phyloP scores from a whole-genome alignment of 2,888 invertebrate species.

The Trissonchulus sp. region DNA sequence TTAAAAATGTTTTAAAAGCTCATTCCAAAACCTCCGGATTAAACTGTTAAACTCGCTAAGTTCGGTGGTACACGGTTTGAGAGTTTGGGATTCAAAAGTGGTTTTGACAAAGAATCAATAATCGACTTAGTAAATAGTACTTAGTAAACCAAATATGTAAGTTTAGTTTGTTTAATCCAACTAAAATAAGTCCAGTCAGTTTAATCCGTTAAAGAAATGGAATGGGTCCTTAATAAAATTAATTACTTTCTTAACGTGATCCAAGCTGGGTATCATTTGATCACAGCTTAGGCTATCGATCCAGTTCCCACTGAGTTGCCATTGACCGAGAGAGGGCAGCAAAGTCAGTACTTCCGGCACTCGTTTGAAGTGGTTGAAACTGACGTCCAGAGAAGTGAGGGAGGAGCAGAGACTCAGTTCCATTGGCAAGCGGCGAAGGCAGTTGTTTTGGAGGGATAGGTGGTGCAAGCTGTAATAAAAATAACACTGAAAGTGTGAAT shows the following conservation, averaged over 20 bases:
- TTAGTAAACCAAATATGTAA: too few species aligned
- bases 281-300: conserved; percentile 24
- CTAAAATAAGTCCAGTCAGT: too few species aligned
- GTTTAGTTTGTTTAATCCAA: too few species aligned
- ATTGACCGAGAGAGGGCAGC: conserved; percentile 31
- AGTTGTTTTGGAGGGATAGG: conserved; percentile 44
- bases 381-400: conserved; percentile 39
- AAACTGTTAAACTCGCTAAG: conserved; percentile 1
- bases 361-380: conserved; percentile 42
- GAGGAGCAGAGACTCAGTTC: conserved; percentile 37
- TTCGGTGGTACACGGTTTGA: not conserved
- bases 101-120: not conserved
- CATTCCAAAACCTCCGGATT: too few species aligned
- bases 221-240: too few species aligned
- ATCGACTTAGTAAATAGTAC: too few species aligned
- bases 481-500: not conserved
- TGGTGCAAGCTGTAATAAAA: conserved; percentile 34
- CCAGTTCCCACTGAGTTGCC: conserved; percentile 34
- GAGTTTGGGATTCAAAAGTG: conserved; percentile 10
- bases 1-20: too few species aligned
- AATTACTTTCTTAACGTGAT: conserved; percentile 21
- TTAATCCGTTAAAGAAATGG: too few species aligned
- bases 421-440: conserved; percentile 39
- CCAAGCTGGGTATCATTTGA: not conserved
- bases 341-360: conserved; percentile 36